These are phyloP conservation scores for Urocitellus parryii DNA, from an alignment of 2,113 vertebrate genomes.

Conservation along the genomic window DNA sequence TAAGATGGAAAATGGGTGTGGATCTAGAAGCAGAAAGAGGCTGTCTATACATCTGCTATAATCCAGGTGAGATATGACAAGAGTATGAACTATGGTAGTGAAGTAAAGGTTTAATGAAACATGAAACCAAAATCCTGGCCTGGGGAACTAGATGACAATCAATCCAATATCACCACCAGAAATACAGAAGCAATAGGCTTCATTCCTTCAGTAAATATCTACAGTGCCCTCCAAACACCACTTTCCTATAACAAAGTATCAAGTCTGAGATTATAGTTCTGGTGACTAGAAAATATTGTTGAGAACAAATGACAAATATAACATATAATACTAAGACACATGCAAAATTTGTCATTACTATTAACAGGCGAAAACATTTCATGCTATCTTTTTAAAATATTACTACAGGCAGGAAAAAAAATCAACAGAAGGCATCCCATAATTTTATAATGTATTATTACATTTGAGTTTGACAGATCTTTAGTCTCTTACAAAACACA, in stretches of 20 bases:
- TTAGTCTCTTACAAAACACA: constrained; percentile 43
- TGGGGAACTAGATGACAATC: neutral
- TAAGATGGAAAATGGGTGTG: neutral
- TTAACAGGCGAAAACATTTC: constrained; percentile 51
- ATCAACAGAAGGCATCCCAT: constrained; percentile 30
- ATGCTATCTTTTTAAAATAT: neutral
- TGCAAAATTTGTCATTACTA: constrained; percentile 28
- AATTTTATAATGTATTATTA: constrained; percentile 59
- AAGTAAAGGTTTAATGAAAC: constrained; percentile 20
- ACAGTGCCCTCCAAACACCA: neutral
- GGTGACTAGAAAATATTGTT: constrained; percentile 42
- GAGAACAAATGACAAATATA: constrained; percentile 55
- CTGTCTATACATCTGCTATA: neutral
- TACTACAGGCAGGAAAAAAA: constrained; percentile 46
- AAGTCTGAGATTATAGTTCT: constrained; percentile 14
- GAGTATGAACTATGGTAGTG: neutral
- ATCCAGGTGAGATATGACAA: constrained; percentile 16
- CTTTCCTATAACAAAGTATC: constrained; percentile 3
- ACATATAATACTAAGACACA: neutral
- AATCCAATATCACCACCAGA: neutral
- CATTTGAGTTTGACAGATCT: constrained; percentile 58
- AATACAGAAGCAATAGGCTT: constrained; percentile 55
- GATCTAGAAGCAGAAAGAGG: constrained; percentile 21
- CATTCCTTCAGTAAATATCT: neutral
- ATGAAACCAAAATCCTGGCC: constrained; percentile 38